Conservation (phyloP, 2,113 vertebrate species). For the Syngnathus typhle region DNA sequence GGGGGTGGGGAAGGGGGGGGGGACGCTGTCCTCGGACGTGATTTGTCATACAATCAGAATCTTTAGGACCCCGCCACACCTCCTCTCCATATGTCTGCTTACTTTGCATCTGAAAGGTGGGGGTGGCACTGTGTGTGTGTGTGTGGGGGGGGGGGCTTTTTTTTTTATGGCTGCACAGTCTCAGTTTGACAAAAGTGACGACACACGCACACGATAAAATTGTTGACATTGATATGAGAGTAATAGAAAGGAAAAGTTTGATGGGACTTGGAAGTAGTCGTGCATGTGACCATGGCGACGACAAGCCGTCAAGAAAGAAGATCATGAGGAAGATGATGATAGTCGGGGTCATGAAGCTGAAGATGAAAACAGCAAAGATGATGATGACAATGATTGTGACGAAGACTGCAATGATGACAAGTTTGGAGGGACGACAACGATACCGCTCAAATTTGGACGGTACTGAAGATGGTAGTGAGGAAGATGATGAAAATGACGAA, state of each 20-base stretch:
- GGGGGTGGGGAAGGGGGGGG: not conserved
- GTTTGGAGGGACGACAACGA: too few relatives aligned
- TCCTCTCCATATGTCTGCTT: constrained; percentile 78
- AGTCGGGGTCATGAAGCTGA: not conserved
- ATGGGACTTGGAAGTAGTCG: too few relatives aligned
- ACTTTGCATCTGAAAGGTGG: constrained; percentile 75
- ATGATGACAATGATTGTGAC: not conserved
- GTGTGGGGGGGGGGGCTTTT: not conserved
- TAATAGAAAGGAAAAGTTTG: not conserved
- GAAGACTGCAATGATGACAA: too few relatives aligned
- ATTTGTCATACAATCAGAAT: constrained; percentile 80
- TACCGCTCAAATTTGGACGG: not conserved
- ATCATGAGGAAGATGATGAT: too few relatives aligned
- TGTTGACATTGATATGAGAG: not conserved
- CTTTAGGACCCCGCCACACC: constrained; percentile 72
- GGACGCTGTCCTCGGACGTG: constrained; percentile 58
- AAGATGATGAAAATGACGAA: not conserved
- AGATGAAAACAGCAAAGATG: not conserved
- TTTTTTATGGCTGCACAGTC: not conserved
- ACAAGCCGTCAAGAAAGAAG: not conserved
- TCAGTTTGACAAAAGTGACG: not conserved
- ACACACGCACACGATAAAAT: not conserved
- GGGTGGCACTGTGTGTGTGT: not conserved
- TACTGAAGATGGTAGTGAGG: not conserved
- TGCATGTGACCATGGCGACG: not conserved